Conservation (phyloP, 53 echinoderm and acorn worm genomes). For the Paracentrotus lividus region DNA sequence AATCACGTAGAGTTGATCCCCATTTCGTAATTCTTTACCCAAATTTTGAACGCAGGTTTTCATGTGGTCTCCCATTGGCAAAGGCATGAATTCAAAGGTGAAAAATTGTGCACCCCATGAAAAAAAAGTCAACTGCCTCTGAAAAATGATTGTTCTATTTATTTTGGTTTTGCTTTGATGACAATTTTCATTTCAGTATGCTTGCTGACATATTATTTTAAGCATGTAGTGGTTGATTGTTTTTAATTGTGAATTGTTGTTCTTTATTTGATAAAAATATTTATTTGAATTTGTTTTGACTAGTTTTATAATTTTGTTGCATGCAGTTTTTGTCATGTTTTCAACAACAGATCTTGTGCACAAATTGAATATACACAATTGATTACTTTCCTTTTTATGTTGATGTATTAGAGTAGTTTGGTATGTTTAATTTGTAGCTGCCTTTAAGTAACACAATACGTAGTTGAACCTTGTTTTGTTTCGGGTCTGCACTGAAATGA, state of each 20-base stretch:
- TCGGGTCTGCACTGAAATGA: not conserved
- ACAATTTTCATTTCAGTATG: constrained; percentile 7
- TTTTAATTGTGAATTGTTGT: not conserved
- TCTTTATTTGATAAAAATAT: not conserved
- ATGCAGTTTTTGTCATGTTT: not conserved
- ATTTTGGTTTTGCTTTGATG: constrained; percentile 26
- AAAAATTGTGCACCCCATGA: constrained; percentile 28
- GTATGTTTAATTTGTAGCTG: not conserved
- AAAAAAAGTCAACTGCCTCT: constrained; percentile 22
- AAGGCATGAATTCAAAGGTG: constrained; percentile 70
- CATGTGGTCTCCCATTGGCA: constrained; percentile 91
- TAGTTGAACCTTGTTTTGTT: not conserved
- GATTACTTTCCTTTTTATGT: not conserved
- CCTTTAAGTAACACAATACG: not conserved
- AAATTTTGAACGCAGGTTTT: constrained; percentile 80
- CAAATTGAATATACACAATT: not conserved
- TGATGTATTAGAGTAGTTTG: not conserved
- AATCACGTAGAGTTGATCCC: not conserved
- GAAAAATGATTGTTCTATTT: not conserved
- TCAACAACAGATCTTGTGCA: not conserved
- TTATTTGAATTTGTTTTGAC: not conserved
- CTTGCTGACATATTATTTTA: not conserved
- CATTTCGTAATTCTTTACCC: not conserved
- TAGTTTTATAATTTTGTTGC: not conserved
- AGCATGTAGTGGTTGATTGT: not conserved